phyloP scores from a whole-genome alignment of 2,888 invertebrate species.

The Meandrusa payeni region DNA sequence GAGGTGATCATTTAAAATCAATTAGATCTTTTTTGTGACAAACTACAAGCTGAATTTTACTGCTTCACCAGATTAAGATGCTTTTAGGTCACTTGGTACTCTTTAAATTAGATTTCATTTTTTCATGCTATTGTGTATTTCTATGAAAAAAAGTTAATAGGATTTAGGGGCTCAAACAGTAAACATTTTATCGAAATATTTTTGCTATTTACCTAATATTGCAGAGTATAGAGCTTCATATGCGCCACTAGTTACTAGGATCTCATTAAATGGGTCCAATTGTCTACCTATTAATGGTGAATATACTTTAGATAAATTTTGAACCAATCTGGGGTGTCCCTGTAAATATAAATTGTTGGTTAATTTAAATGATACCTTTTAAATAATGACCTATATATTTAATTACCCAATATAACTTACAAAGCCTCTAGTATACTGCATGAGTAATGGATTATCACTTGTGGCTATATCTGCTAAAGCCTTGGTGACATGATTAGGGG shows the following conservation, averaged over 20 bases:
- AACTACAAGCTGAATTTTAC: no score
- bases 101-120: no score
- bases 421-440: slow-evolving; percentile 97
- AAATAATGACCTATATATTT: no score
- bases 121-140: no score
- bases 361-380: no score
- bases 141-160: no score
- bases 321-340: slow-evolving; percentile 95
- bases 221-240: slow-evolving; percentile 95
- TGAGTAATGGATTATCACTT: slow-evolving; percentile 86
- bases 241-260: slow-evolving; percentile 95
- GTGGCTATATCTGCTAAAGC: slow-evolving; percentile 85
- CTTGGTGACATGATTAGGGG: slow-evolving; percentile 90
- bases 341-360: slow-evolving; percentile 58
- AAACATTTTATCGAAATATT: no score
- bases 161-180: no score
- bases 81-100: no score
- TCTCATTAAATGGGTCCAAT: slow-evolving; percentile 92
- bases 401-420: slow-evolving; percentile 85
- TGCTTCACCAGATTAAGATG: no score
- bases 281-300: slow-evolving; percentile 86
- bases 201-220: slow-evolving; percentile 80
- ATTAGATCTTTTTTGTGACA: no score
- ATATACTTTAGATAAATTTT: slow-evolving; percentile 91
- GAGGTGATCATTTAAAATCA: no score